These are phyloP conservation scores for Pongo abelii DNA, from an alignment of 2,113 vertebrate genomes.

Conservation along the genomic window DNA sequence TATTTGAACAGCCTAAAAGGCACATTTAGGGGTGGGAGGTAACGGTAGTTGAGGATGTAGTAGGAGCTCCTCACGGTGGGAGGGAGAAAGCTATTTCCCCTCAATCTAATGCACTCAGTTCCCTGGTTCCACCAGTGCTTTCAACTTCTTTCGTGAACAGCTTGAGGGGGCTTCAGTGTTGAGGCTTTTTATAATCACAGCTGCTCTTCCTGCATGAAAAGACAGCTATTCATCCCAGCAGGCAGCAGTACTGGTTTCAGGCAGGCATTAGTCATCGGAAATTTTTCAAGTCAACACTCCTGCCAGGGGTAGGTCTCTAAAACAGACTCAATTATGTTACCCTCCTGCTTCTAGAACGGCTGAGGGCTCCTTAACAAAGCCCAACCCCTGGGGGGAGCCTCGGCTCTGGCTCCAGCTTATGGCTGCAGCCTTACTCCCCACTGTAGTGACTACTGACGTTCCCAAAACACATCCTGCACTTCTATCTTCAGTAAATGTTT, in stretches of 20 bases:
- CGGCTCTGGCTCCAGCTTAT: not conserved
- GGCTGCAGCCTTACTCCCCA: not conserved
- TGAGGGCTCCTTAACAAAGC: not conserved
- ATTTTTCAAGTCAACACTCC: slow-evolving; percentile 67
- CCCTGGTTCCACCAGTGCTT: not conserved
- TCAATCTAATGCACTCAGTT: not conserved
- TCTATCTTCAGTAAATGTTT: not conserved
- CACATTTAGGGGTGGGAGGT: not conserved
- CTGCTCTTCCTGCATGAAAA: slow-evolving; percentile 41
- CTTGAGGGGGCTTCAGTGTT: not conserved
- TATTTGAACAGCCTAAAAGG: not conserved
- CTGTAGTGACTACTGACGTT: not conserved
- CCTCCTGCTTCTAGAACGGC: not conserved
- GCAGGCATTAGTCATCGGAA: slow-evolving; percentile 69
- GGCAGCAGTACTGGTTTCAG: slow-evolving; percentile 11
- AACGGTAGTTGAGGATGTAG: accelerated
- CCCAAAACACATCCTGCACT: not conserved
- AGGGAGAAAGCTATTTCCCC: not conserved
- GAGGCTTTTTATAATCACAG: slow-evolving; percentile 23
- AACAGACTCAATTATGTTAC: slow-evolving; percentile 15
- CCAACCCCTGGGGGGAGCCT: not conserved
- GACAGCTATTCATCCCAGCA: slow-evolving; percentile 59
- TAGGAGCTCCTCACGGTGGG: not conserved
- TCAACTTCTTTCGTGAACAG: slow-evolving; percentile 1
- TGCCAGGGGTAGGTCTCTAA: slow-evolving; percentile 40